These are phyloP conservation scores for Branchinecta lindahli DNA, from an alignment of 1,140 invertebrate genomes.

Conservation along the genomic window DNA sequence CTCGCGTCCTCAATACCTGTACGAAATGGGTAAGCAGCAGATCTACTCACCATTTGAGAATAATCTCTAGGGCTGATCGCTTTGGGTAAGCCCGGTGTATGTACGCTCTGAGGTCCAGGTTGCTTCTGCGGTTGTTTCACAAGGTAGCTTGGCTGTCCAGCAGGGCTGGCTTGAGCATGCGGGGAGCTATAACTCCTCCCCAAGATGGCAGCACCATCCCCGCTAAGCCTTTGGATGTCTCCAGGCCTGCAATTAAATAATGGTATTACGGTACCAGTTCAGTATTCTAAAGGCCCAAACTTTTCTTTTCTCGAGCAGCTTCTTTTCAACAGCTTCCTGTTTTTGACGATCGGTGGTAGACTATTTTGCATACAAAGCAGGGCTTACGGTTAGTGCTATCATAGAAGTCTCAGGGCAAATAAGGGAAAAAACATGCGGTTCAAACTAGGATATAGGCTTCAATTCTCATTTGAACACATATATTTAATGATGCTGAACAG, in stretches of 20 bases:
- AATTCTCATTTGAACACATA: too few relatives aligned
- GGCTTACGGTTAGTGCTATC: too few relatives aligned
- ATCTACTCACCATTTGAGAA: neutral
- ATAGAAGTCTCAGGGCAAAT: too few relatives aligned
- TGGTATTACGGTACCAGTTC: conserved; percentile 15
- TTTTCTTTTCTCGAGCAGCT: neutral
- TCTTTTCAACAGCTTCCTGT: neutral
- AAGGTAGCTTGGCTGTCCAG: conserved; percentile 17
- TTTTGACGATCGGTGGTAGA: too few relatives aligned
- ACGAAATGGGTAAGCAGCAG: too few relatives aligned
- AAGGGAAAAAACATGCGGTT: too few relatives aligned
- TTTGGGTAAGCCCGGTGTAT: conserved; percentile 11
- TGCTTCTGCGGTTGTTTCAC: conserved; percentile 20
- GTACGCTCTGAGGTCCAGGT: conserved; percentile 13
- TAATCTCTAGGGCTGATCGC: neutral
- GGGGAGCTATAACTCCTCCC: conserved; percentile 16
- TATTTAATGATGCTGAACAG: too few relatives aligned
- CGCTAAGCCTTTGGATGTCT: conserved; percentile 22
- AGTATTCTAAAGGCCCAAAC: conserved; percentile 4
- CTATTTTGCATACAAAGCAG: too few relatives aligned
- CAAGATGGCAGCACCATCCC: conserved; percentile 21
- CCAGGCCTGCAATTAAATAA: conserved; percentile 22
- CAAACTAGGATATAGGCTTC: too few relatives aligned
- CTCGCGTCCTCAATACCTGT: too few relatives aligned
- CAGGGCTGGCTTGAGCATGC: neutral